Percentiles rank a stretch among this genome's conserved stretches.
Conservation (phyloP, 2,797 vertebrate genomes). For the Poeciliopsis presidionis region DNA sequence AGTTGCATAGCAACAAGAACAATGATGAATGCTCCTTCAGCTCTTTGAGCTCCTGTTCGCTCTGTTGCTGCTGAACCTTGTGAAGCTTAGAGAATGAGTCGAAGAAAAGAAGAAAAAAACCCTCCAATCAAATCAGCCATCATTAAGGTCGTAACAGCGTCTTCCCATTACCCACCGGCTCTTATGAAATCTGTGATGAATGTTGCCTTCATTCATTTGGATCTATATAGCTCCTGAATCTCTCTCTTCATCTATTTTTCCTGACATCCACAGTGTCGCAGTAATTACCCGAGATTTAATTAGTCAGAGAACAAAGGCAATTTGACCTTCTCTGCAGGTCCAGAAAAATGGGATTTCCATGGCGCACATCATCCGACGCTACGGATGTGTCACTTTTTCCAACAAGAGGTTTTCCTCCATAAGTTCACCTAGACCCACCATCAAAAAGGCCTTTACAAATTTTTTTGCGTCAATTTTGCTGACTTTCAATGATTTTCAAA, state of each 20-base stretch:
- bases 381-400: slow-evolving; percentile 24
- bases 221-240: slow-evolving; percentile 28
- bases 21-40: slow-evolving; percentile 48
- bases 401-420: not conserved
- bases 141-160: slow-evolving; percentile 17
- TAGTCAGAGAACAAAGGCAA: slow-evolving; percentile 69
- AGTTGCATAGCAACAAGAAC: slow-evolving; percentile 70
- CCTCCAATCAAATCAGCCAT: slow-evolving; percentile 35
- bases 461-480: slow-evolving; percentile 24
- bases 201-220: slow-evolving; percentile 25
- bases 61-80: slow-evolving; percentile 33
- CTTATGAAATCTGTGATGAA: slow-evolving; percentile 36
- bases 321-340: slow-evolving; percentile 58
- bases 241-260: slow-evolving; percentile 28
- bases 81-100: slow-evolving; percentile 1
- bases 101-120: not conserved
- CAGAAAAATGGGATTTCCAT: slow-evolving; percentile 22
- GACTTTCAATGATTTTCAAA: slow-evolving; percentile 9
- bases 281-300: slow-evolving; percentile 73
- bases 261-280: slow-evolving; percentile 46
- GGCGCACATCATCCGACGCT: slow-evolving; percentile 22
- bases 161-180: slow-evolving; percentile 8
- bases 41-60: slow-evolving; percentile 47
- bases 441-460: not conserved
- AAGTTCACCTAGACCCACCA: not conserved